Base-by-base conservation (phyloP, 1,140 invertebrate species). In the Branchinecta lindahli region DNA sequence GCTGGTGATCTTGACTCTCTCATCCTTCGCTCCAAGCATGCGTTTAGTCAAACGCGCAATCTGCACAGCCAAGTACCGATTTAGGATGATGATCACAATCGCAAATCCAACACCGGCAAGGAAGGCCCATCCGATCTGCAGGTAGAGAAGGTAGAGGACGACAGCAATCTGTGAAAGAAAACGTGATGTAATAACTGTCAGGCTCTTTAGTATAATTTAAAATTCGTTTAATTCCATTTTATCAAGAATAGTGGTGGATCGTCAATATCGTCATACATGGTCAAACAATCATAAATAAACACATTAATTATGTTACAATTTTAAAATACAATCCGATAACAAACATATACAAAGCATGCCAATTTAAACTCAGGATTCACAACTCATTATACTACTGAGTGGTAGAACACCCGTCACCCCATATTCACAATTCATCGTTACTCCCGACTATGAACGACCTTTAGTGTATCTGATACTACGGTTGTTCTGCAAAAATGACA, bases 1-100 rank as follows among this genome's bases (percentile, higher is more conserved):
- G 68, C 87, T 89, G 75, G 95, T 91, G 8, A 94, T 77, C 77
- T 89, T 90, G 0, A 99, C 89, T 75, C 96, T 84, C 20, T 84
- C 78, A 81, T 99, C 96, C 82, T 99, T 99, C 73, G 87, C 84
- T 9, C 82, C 78, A 95, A 99, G 98, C 81, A 98, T 84, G 76
- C 88, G 86, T 70, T 83, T 86, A 76, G 93, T 97, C 18, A 94
- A 82, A 65, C 84, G 74, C 9, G 79, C 93, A 77, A 98, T 98
- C 82, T 94, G 91, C 73, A 86, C 87, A 4, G 94, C 93, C 71
- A 99, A 84, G 72, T 85, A 77, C 79, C 91, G 88, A 79, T 98
- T 99, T n/a, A 98, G 86, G 4, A 96, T 95, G 76, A 99, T 94
- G 8, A 98, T 79, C 46, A 96, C 74, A 3, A 96, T 78, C 15